Percentiles rank a stretch among this genome's conserved stretches.
phyloP scores from a whole-genome alignment of 2,113 vertebrate species.

The Nasalis larvatus region DNA sequence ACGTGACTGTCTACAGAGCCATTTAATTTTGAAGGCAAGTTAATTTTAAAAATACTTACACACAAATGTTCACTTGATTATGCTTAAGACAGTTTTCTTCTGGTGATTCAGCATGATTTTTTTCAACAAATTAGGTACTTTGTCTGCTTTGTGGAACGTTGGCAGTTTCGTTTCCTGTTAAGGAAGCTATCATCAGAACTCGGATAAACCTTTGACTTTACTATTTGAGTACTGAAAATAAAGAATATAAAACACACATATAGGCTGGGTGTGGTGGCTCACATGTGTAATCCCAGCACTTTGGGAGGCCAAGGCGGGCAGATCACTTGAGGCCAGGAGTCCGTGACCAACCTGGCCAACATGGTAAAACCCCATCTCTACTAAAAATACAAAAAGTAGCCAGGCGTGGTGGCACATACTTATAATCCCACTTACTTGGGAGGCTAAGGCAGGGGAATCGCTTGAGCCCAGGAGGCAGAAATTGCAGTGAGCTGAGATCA shows the following conservation, averaged over 20 bases:
- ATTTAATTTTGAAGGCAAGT: slow-evolving; percentile 33
- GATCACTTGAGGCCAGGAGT: too few species aligned
- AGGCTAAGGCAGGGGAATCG: too few species aligned
- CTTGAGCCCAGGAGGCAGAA: too few species aligned
- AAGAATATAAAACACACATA: background rate
- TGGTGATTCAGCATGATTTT: slow-evolving; percentile 62
- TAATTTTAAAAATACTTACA: slow-evolving; percentile 43
- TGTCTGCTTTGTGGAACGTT: slow-evolving; percentile 19
- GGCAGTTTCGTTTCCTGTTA: slow-evolving; percentile 62
- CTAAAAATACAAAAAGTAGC: too few species aligned
- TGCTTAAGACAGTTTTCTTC: slow-evolving; percentile 23
- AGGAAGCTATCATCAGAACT: slow-evolving; percentile 50
- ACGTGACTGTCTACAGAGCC: background rate
- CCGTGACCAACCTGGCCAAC: too few species aligned
- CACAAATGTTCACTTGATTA: slow-evolving; percentile 43
- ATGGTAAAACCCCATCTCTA: too few species aligned
- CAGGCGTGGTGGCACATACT: too few species aligned
- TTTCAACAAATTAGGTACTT: slow-evolving; percentile 41
- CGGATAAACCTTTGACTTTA: slow-evolving; percentile 38
- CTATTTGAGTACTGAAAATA: slow-evolving; percentile 33
- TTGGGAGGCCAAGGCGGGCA: too few species aligned
- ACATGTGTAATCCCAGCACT: too few species aligned
- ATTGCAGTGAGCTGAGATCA: too few species aligned
- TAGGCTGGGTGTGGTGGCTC: too few species aligned
- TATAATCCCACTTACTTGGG: too few species aligned